Conservation (phyloP, 2,888 invertebrate species). For the Globia sparganii region DNA sequence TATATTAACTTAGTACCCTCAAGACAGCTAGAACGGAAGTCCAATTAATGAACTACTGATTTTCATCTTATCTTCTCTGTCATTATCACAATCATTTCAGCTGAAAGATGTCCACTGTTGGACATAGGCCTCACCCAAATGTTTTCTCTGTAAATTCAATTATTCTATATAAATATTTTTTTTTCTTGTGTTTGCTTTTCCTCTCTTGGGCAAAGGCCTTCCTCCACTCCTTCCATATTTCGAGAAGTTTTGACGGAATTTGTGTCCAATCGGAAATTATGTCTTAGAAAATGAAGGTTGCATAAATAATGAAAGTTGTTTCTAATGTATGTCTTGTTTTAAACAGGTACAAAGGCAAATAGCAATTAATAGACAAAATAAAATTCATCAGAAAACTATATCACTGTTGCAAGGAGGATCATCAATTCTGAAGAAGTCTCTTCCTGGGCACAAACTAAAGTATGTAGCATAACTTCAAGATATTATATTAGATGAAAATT, state of each 20-base stretch:
- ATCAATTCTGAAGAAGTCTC: conserved; percentile 87
- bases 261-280: background rate
- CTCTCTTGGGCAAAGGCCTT: background rate
- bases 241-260: background rate
- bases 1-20: background rate
- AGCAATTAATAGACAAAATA: conserved; percentile 93
- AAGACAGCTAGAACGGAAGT: background rate
- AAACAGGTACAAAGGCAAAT: conserved; percentile 93
- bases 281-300: background rate
- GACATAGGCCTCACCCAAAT: background rate
- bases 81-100: background rate
- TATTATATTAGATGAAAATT: background rate
- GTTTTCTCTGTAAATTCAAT: background rate
- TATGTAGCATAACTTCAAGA: conserved; percentile 68
- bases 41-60: background rate
- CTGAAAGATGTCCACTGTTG: background rate
- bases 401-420: conserved; percentile 93
- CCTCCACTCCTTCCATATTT: background rate
- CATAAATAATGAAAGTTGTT: background rate
- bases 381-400: conserved; percentile 93
- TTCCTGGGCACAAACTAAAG: conserved; percentile 86
- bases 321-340: conserved; percentile 24
- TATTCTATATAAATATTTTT: too few relatives aligned
- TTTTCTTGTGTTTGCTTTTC: too few relatives aligned
- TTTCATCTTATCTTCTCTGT: background rate